phyloP scores from a whole-genome alignment of 2,888 invertebrate species.

The Hirtodrosophila histrioides region DNA sequence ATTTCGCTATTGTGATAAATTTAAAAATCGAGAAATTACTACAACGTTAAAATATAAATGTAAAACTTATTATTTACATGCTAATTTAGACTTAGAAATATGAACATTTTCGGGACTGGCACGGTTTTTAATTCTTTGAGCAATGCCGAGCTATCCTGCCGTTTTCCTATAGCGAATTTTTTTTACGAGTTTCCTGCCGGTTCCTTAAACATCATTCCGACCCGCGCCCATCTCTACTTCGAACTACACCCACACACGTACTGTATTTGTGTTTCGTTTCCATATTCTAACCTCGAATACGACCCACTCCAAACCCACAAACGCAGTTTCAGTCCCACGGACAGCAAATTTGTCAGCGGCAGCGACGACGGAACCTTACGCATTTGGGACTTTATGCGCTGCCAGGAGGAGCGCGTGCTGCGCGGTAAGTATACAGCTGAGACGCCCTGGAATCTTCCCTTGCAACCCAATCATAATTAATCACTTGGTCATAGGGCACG shows the following conservation, averaged over 20 bases:
- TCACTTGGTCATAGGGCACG: slow-evolving; percentile 89
- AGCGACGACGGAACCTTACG: slow-evolving; percentile 99
- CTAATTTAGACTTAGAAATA: too few relatives aligned
- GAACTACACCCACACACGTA: slow-evolving; percentile 7
- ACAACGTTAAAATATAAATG: too few relatives aligned
- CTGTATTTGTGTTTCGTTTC: slow-evolving; percentile 49
- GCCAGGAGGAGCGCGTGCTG: slow-evolving; percentile 97
- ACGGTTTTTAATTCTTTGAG: too few relatives aligned
- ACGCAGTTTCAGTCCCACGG: slow-evolving; percentile 98
- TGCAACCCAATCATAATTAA: not conserved
- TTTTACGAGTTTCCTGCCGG: too few relatives aligned
- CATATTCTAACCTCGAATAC: slow-evolving; percentile 51
- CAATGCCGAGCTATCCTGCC: too few relatives aligned
- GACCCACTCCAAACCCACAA: slow-evolving; percentile 26
- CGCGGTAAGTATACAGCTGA: slow-evolving; percentile 86
- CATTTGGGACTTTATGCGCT: slow-evolving; percentile 99
- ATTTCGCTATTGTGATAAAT: too few relatives aligned
- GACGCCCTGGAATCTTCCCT: not conserved
- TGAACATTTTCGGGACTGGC: too few relatives aligned
- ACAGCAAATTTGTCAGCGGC: slow-evolving; percentile 99
- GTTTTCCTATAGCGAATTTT: too few relatives aligned
- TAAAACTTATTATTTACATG: too few relatives aligned
- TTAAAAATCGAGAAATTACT: too few relatives aligned
- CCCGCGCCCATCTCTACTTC: too few relatives aligned
- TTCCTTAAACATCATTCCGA: too few relatives aligned